Evolutionary conservation across 2,888 invertebrate genomes (phyloP), one percentile per base, ranked within the genome.

Genomic region (Leucophenga maculata): DNA sequence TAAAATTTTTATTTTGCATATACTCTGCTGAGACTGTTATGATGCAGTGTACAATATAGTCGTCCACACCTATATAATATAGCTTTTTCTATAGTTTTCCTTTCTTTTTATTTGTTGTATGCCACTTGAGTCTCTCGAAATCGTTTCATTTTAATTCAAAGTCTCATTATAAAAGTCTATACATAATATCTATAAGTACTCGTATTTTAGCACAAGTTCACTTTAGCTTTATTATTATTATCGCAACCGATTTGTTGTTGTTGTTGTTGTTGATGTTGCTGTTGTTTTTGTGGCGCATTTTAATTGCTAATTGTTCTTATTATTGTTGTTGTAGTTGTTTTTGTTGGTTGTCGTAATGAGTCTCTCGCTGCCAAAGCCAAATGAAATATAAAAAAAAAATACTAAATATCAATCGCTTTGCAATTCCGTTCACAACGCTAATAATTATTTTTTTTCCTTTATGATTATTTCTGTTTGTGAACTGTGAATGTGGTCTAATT

Each of bases 251-350:
- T 16, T 9, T 73, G 71, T 70, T 77, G 71, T 78, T 77, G 78
- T 71, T 80, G 69, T 75, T 73, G 55, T 71, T 70, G 60, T 70
- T 74, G 66, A 74, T 73, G 65, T 70, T 65, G n/a, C n/a, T n/a
- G n/a, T n/a, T 68, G 74, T 71, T 65, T 70, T 65, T 39, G 39
- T 39, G 18, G 39, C 54, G 13, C 18, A 39, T 65, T 54, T 54
- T 52, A 16, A 52, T 65, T 65, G 54, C 54, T 44, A 20, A 66
- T 73, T 73, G 73, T 54, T 39, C 22, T 66, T 70, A 69, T 66
- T 71, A 44, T 50, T 60, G 20, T 52, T 13, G 66, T 71, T 73
- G 39, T 68, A 65, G 46, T 70, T 71, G 69, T 69, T 22, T 26
- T 22, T 32, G 52, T 44, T 70, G 54, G 54, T 69, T 44, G 2